Evolutionary conservation across 2,797 vertebrate species (phyloP), one percentile per base, ranked within the genome.

Genomic region (Alauda arvensis): DNA sequence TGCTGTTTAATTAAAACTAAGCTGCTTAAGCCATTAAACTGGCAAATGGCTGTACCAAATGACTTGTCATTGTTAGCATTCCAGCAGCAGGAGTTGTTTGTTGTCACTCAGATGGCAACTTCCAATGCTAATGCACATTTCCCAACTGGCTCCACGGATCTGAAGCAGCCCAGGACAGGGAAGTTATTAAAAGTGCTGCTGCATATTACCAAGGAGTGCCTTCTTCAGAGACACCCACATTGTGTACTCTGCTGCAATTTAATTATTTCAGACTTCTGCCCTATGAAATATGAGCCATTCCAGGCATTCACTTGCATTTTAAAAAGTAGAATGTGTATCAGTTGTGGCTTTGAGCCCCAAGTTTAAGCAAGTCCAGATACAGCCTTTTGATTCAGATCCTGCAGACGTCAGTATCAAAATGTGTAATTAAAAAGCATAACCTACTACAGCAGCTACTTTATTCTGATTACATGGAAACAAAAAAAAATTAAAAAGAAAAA

Each of bases 1-100:
- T 91, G 72, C 83, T 85, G 78, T 83, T 95, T 93, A 95, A 94
- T 93, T 94, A 94, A 94, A 94, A 79, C 81, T 89, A 92, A 95
- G 92, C 89, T 83, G 93, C 91, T 93, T 94, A 94, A 94, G 92
- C 91, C 81, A 92, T 82, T 94, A 89, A 89, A 92, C 83, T 92
- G 94, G 94, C 91, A 94, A 95, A 94, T 40, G 89, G 81, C 88
- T 89, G 39, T 3, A 93, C 63, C 88, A 91, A 92, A 89, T 66
- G 88, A 89, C 71, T 93, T 77, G 91, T 88, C 61, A 70, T 86
- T 59, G 88, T 85, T 75, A 88, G 88, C 74, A 72, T 65, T 82
- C 81, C 57, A 82, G 75, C 28, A 79, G 91, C 61, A 60, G 70
- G 74, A 87, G 91, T 39, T 76, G 92, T 83, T 87, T 83, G 87